Evolutionary conservation across 2,797 vertebrate species (phyloP).

Genomic region (Myioborus melanocephalus): DNA sequence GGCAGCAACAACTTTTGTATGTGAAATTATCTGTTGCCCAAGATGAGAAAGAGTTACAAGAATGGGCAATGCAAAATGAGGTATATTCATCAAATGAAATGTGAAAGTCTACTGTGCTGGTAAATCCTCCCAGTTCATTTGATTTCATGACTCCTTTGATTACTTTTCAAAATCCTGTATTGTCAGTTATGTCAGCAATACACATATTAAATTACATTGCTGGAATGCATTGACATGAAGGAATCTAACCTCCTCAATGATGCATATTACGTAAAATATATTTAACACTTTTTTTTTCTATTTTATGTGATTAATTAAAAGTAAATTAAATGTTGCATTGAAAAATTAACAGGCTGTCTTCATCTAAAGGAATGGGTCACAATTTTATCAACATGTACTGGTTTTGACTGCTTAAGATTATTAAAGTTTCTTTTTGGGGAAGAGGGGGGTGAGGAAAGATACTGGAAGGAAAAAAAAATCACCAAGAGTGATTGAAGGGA

Average conservation of each 20-base stretch:
- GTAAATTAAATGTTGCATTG: not conserved
- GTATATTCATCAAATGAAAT: conserved; percentile 53
- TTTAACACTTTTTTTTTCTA: not conserved
- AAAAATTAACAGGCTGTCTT: not conserved
- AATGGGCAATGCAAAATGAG: not conserved
- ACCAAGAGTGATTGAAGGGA: not conserved
- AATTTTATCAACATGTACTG: not conserved
- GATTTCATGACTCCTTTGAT: conserved; percentile 35
- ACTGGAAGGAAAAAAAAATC: not conserved
- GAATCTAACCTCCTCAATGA: not conserved
- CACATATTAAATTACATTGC: conserved; percentile 39
- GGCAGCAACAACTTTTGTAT: not conserved
- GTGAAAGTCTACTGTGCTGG: conserved; percentile 19
- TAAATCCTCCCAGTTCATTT: conserved; percentile 50
- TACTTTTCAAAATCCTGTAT: conserved; percentile 51
- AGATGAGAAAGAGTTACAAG: not conserved
- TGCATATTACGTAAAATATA: not conserved
- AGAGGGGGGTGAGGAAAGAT: accelerated
- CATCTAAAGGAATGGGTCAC: not conserved
- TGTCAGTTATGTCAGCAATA: conserved; percentile 54
- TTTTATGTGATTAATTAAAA: not conserved
- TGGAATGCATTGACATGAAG: conserved; percentile 9
- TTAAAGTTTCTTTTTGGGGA: accelerated
- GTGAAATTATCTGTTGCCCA: not conserved
- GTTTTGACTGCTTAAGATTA: not conserved